A percentile compares a stretch with the other conserved stretches of the same genome.
Conservation (phyloP, 2,888 invertebrate species). For the Xestia ashworthii region DNA sequence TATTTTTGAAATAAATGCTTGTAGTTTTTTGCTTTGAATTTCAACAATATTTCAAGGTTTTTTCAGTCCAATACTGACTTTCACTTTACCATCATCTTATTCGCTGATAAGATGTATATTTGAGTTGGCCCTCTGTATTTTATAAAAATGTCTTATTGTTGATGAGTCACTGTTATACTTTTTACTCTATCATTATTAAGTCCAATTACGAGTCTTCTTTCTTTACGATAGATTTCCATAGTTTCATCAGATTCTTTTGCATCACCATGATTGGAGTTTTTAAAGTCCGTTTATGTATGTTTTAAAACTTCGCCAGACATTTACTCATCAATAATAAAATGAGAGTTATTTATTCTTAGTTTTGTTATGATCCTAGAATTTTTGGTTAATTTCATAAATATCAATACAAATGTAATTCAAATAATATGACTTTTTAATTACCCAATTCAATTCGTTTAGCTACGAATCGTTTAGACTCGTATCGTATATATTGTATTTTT, state of each 20-base stretch:
- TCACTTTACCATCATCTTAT: background rate
- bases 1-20: background rate
- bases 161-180: background rate
- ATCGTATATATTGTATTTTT: background rate
- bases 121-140: too few species aligned
- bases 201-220: background rate
- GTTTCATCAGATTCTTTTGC: background rate
- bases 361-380: background rate
- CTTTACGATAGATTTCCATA: background rate
- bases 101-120: background rate
- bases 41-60: background rate
- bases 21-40: background rate
- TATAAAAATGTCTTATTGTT: background rate
- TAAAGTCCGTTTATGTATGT: background rate
- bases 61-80: background rate
- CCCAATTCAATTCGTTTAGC: background rate
- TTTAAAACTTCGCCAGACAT: background rate
- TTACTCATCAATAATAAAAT: background rate
- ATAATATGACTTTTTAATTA: constrained; percentile 31
- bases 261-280: background rate
- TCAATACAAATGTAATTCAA: constrained; percentile 21
- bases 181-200: background rate
- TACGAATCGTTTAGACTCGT: background rate
- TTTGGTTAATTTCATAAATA: background rate
- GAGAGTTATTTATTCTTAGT: background rate